phyloP scores from a whole-genome alignment of 1,140 invertebrate species.

The Orussus abietinus region DNA sequence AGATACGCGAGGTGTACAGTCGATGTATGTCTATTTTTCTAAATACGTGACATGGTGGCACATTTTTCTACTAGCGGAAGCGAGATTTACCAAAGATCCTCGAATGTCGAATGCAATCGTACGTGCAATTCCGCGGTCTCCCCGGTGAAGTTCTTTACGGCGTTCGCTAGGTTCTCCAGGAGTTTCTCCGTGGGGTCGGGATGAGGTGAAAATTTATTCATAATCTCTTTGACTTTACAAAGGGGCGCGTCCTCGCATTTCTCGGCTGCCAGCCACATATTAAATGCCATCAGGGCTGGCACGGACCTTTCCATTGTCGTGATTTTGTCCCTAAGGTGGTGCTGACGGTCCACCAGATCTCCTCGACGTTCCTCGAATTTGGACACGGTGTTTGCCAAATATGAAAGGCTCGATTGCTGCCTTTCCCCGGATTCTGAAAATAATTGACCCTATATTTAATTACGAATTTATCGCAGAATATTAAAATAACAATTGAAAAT shows the following conservation, averaged over 20 bases:
- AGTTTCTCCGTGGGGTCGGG: slow-evolving; percentile 35
- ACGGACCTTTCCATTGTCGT: slow-evolving; percentile 40
- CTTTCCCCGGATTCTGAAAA: too few species aligned
- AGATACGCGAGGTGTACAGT: too few species aligned
- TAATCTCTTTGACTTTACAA: slow-evolving; percentile 33
- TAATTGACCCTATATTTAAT: too few species aligned
- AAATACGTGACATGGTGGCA: too few species aligned
- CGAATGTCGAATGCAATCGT: slow-evolving; percentile 32
- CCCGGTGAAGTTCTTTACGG: slow-evolving; percentile 23
- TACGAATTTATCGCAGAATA: too few species aligned
- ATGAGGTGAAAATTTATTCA: slow-evolving; percentile 29
- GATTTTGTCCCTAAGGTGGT: slow-evolving; percentile 32
- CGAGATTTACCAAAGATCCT: slow-evolving; percentile 29
- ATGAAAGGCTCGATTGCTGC: slow-evolving; percentile 1
- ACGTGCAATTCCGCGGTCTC: slow-evolving; percentile 45
- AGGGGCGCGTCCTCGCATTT: slow-evolving; percentile 24
- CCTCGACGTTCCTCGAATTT: slow-evolving; percentile 32
- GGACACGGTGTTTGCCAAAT: slow-evolving; percentile 17
- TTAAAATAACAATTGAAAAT: too few species aligned
- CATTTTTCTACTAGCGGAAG: too few species aligned
- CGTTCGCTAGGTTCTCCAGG: slow-evolving; percentile 20
- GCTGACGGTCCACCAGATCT: slow-evolving; percentile 28
- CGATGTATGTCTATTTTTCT: too few species aligned
- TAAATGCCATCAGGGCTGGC: slow-evolving; percentile 36
- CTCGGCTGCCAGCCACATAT: slow-evolving; percentile 21